Base-by-base conservation (phyloP, 2,888 invertebrate species). In the Cristatella mucedo region DNA sequence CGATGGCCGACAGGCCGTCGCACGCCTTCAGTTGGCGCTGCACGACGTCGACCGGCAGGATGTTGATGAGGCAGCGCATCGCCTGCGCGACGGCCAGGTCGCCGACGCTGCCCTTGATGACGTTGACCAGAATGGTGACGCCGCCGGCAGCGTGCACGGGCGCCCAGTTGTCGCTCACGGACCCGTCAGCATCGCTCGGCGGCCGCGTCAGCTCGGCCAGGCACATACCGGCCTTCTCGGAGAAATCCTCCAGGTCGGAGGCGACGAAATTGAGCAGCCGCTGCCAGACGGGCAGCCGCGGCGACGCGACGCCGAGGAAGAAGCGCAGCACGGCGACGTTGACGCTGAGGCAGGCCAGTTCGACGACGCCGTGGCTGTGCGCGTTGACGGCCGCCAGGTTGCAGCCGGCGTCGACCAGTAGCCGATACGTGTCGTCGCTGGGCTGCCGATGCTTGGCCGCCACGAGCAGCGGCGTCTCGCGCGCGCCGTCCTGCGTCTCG, bases 381-480 rank as follows among this genome's bases (percentile, higher is more conserved):
- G 36, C 26, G 24, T 36, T 36, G 16, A 26, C n/a, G 5, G 36
- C 36, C 9, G 5, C 13, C 24, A 36, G 15, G 19, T 36, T 36
- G 5, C 59, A 55, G 1, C 58, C 59, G 20, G 57, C 47, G 15
- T 50, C 46, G 2, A 60, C 51, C 30, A 63, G 49, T 33, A 53
- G 53, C 4, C 49, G 43, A 7, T 61, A 54, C 4, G 57, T 55
- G 11, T 62, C 61, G 18, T 53, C 39, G 24, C 50, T 53, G 7
- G 36, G 24, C 13, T 26, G 22, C 2, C 61, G 59, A 11, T 53
- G 53, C 19, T 53, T 46, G 3, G 60, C 55, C 2, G 63, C 56
- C 40, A 63, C 49, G 21, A 62, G 47, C 38, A 64, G 56, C 4
- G 64, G 64, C 2, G 64, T 64, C 21, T 55, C 54, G 21, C 49